Conservation (phyloP, 2,888 invertebrate genomes). For the Melieria crassipennis region DNA sequence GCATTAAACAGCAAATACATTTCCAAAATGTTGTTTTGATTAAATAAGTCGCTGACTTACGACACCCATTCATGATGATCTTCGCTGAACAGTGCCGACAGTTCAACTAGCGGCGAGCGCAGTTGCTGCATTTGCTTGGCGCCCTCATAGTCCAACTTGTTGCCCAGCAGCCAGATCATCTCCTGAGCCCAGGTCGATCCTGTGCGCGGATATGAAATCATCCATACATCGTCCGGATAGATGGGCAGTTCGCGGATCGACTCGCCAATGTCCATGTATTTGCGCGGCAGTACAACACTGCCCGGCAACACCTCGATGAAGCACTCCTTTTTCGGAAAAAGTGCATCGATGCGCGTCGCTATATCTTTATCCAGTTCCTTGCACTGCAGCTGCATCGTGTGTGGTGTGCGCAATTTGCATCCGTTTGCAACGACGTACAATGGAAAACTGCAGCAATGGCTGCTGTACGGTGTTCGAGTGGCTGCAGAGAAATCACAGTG, state of each 20-base stretch:
- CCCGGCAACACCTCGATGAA: slow-evolving; percentile 80
- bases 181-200: slow-evolving; percentile 96
- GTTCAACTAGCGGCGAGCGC: slow-evolving; percentile 81
- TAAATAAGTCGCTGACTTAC: slow-evolving; percentile 62
- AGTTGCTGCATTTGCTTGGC: slow-evolving; percentile 69
- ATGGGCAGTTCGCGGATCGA: slow-evolving; percentile 78
- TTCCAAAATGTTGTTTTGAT: background rate
- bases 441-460: slow-evolving; percentile 38
- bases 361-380: slow-evolving; percentile 72
- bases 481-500: background rate
- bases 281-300: slow-evolving; percentile 74
- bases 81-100: slow-evolving; percentile 72
- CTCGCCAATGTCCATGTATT: slow-evolving; percentile 75
- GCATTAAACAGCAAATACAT: background rate
- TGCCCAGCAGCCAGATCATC: slow-evolving; percentile 90
- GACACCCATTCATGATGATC: slow-evolving; percentile 71
- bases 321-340: slow-evolving; percentile 76
- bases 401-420: slow-evolving; percentile 13
- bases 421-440: slow-evolving; percentile 40
- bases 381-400: slow-evolving; percentile 60
- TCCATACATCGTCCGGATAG: slow-evolving; percentile 81
- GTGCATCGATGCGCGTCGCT: slow-evolving; percentile 71
- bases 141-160: slow-evolving; percentile 79
- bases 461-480: slow-evolving; percentile 9
- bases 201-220: slow-evolving; percentile 89